Evolutionary conservation across 2,888 invertebrate species (phyloP), one percentile per base, ranked within the genome.

Genomic region (Mylabris sibirica): DNA sequence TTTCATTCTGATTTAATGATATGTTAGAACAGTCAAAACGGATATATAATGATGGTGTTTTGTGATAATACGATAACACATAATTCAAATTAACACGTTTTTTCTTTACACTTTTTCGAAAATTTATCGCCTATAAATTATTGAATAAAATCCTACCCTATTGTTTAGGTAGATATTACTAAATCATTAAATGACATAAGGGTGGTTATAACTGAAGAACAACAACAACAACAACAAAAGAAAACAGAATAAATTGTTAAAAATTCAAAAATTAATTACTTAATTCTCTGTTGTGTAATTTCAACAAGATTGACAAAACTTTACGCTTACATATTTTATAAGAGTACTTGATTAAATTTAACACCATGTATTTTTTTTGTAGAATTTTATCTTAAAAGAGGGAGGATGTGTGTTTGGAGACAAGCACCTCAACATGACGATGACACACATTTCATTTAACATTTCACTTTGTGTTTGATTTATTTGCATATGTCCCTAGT

Each of bases 371-470:
- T 38, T 38, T 38, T 12, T 11, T 38, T 38, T 5, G 12, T 9
- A 12, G 35, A 35, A 65, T 69, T 69, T 66, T 69, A 66, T 69
- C 60, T 66, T 66, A 22, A 35, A 63, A 17, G 20, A 2, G 49
- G 63, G 62, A 63, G n/a, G n/a, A n/a, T n/a, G n/a, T 63, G 61
- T 63, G 44, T 69, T 65, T 41, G 68, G 65, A 65, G 34, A 63
- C 65, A 59, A 65, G 64, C 62, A 63, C 68, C 17, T 5, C 44
- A 63, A 63, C n/a, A n/a, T n/a, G n/a, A n/a, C n/a, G n/a, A n/a
- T 65, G 66, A 66, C 68, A 65, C 66, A 63, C 66, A 64, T 69
- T 64, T 65, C 65, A 63, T 65, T 68, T 63, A 68, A 65, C 59
- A 63, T 68, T 57, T 38, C 22, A 57, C 41, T 49, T 61, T 24